Evolutionary conservation across 1,140 invertebrate species (phyloP).

Genomic region (Sipha flava): DNA sequence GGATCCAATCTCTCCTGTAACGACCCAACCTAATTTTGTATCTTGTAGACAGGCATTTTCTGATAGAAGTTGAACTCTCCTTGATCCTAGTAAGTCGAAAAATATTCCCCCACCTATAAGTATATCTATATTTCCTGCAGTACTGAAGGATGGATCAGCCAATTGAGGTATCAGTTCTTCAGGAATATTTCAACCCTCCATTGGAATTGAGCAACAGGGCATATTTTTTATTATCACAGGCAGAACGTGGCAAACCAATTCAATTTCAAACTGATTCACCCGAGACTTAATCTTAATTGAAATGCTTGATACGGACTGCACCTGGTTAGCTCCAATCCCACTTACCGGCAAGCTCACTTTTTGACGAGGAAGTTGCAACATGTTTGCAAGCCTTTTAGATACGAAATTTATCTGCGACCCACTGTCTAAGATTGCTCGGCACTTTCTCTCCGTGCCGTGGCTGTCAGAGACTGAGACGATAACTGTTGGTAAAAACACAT

Average conservation of each 20-base stretch:
- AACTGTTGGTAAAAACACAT: not conserved
- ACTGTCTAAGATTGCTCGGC: not conserved
- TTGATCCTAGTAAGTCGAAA: not conserved
- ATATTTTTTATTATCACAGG: not conserved
- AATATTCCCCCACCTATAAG: not conserved
- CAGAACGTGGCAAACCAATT: too few species aligned
- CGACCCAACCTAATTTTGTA: too few species aligned
- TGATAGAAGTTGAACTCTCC: not conserved
- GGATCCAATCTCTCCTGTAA: too few species aligned
- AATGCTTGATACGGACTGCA: too few species aligned
- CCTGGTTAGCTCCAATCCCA: too few species aligned
- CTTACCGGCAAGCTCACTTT: too few species aligned
- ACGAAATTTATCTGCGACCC: too few species aligned
- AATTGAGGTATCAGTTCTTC: not conserved
- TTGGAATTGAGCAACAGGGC: not conserved
- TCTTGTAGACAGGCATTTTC: too few species aligned
- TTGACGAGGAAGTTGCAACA: too few species aligned
- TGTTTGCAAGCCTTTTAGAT: too few species aligned
- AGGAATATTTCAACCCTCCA: not conserved
- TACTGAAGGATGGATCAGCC: not conserved
- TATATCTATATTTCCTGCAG: not conserved
- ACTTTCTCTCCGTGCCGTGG: not conserved
- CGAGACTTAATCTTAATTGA: too few species aligned
- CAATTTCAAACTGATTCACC: too few species aligned
- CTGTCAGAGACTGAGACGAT: not conserved